phyloP scores from a whole-genome alignment of 53 echinoderm and acorn worm genomes.

The Temnopleurus reevesii region DNA sequence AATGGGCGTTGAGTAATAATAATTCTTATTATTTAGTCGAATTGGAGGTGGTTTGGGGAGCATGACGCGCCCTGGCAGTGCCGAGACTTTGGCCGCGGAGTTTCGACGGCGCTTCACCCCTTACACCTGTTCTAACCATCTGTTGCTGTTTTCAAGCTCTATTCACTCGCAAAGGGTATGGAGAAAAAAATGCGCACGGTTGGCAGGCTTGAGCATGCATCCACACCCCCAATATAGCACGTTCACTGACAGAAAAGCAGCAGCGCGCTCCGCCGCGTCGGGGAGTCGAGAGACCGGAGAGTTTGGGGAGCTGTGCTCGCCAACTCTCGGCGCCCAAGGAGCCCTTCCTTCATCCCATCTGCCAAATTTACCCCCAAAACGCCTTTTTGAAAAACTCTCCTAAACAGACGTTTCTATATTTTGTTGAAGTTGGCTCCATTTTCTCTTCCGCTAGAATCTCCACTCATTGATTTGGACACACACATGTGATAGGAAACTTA shows the following conservation, averaged over 20 bases:
- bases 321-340: slow-evolving; percentile 50
- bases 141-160: slow-evolving; percentile 52
- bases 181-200: slow-evolving; percentile 59
- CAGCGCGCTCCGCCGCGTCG: slow-evolving; percentile 42
- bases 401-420: slow-evolving; percentile 37
- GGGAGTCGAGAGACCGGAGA: slow-evolving; percentile 23
- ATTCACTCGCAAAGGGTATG: slow-evolving; percentile 49
- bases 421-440: slow-evolving; percentile 31
- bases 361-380: slow-evolving; percentile 46
- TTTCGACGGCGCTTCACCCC: slow-evolving; percentile 11
- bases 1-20: slow-evolving; percentile 62
- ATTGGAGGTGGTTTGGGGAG: slow-evolving; percentile 56
- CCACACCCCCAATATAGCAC: slow-evolving; percentile 43
- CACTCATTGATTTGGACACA: slow-evolving; percentile 20
- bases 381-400: slow-evolving; percentile 7
- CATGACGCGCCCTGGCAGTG: slow-evolving; percentile 36
- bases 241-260: slow-evolving; percentile 1
- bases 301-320: slow-evolving; percentile 49
- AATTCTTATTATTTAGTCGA: slow-evolving; percentile 60
- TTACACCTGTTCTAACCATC: slow-evolving; percentile 49
- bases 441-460: slow-evolving; percentile 37
- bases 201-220: background rate
- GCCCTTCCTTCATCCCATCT: slow-evolving; percentile 22
- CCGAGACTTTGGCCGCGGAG: slow-evolving; percentile 27
- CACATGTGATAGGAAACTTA: slow-evolving; percentile 42